Percentiles rank a stretch among this genome's conserved stretches.
Evolutionary conservation across 2,888 invertebrate genomes (phyloP).

Genomic region (Anthrax anthrax): DNA sequence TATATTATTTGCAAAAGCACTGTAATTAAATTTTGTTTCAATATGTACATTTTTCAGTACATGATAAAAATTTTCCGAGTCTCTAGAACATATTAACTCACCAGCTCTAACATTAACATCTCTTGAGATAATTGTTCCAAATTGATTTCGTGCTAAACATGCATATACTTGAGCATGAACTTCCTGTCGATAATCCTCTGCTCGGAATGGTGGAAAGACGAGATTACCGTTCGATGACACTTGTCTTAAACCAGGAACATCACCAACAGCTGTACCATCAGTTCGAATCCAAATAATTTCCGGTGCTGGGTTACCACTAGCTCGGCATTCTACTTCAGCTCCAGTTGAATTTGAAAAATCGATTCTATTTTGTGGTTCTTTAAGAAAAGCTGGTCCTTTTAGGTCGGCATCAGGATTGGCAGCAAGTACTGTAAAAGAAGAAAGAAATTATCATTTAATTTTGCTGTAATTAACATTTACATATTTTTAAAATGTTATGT

Average conservation of each 20-base stretch:
- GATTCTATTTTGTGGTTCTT: slow-evolving; percentile 80
- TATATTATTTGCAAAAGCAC: too few relatives aligned
- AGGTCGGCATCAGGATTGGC: slow-evolving; percentile 51
- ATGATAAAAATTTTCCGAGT: too few relatives aligned
- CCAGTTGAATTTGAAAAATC: slow-evolving; percentile 92
- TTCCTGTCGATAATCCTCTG: slow-evolving; percentile 84
- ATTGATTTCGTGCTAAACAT: slow-evolving; percentile 77
- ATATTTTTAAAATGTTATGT: too few relatives aligned
- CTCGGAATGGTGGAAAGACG: slow-evolving; percentile 87
- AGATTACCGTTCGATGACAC: slow-evolving; percentile 83
- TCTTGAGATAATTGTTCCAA: slow-evolving; percentile 79
- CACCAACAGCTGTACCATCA: slow-evolving; percentile 82
- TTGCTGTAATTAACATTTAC: too few relatives aligned
- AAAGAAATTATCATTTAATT: background rate
- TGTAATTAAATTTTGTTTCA: too few relatives aligned
- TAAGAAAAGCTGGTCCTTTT: slow-evolving; percentile 81
- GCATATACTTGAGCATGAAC: slow-evolving; percentile 90
- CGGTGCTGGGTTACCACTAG: slow-evolving; percentile 77
- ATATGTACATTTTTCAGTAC: too few relatives aligned
- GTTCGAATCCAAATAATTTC: slow-evolving; percentile 87
- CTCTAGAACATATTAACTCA: too few relatives aligned
- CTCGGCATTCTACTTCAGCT: slow-evolving; percentile 82
- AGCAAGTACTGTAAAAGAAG: slow-evolving; percentile 12
- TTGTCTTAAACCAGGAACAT: slow-evolving; percentile 76
- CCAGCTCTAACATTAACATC: slow-evolving; percentile 92